Base-by-base conservation (phyloP, 2,888 invertebrate species). In the Drosophila planitibia region DNA sequence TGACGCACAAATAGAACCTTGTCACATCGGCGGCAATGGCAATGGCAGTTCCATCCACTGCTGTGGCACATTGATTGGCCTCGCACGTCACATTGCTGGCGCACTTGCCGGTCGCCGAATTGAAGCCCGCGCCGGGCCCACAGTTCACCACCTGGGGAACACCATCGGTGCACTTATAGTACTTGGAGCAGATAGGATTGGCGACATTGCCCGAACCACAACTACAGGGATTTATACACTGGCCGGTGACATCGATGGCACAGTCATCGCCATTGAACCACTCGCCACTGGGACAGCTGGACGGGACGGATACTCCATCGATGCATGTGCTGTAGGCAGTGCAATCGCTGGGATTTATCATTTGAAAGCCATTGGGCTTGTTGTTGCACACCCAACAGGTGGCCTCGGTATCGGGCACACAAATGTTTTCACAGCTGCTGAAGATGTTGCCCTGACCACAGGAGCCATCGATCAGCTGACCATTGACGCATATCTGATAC, bases 211-310 rank as follows among this genome's bases (percentile, higher is more conserved):
- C 85, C 0, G 35, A 69, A 9, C 54, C 39, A 25, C 83, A 78
- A 49, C 64, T 79, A 63, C 92, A 92, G 0, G 92, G 92, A 78
- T 92, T 91, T 4, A 90, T 82, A 61, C 93, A 93, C 3, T 60
- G 60, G 10, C 87, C 93, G 10, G 79, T 75, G 2, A 91, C 59
- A 72, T 92, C 92, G 12, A 85, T 70, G 7, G 25, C 49, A 41
- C 85, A 85, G 1, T 68, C 65, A 6, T 70, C 61, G 4, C 89
- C 91, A 4, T 90, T 76, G 60, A 89, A 92, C 74, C 82, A 89
- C 35, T 89, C 77, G 4, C 77, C 85, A 7, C 59, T 61, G 1
- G 39, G 57, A 16, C 92, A 92, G 3, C 55, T 68, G 3, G 72
- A 57, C 0, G 77, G 28, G 2, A 60, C 54, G 6, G 91, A 83